A percentile compares a stretch with the other conserved stretches of the same genome.
Conservation (phyloP, 2,888 invertebrate species). For the Salticus scenicus region DNA sequence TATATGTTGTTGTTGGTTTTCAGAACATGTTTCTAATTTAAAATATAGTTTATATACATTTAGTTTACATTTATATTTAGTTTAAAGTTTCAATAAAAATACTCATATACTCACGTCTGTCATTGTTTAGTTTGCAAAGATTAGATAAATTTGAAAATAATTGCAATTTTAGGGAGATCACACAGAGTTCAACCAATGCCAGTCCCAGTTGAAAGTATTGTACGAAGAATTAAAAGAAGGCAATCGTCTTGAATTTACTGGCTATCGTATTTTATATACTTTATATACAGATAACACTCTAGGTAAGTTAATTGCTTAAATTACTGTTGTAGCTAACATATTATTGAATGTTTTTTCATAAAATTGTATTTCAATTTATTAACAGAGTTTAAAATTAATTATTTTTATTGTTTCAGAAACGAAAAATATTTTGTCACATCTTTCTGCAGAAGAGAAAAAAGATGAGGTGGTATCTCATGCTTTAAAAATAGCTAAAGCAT, state of each 20-base stretch:
- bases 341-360: no score
- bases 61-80: no score
- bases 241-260: conserved; percentile 93
- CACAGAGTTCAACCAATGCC: conserved; percentile 99
- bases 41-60: no score
- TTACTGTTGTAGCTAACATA: no score
- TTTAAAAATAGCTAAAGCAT: conserved; percentile 90
- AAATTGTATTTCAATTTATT: neutral
- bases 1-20: no score
- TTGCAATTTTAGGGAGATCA: conserved; percentile 87
- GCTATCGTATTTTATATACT: conserved; percentile 96
- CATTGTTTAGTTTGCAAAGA: no score
- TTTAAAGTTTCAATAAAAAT: no score
- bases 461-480: conserved; percentile 91
- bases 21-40: no score
- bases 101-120: no score
- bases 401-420: conserved; percentile 83
- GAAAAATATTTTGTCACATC: conserved; percentile 89
- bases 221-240: conserved; percentile 83
- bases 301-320: conserved; percentile 85
- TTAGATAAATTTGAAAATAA: no score
- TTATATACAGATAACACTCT: conserved; percentile 98
- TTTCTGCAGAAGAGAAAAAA: conserved; percentile 85
- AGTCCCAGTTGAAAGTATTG: conserved; percentile 96
- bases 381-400: no score